Evolutionary conservation across 2,888 invertebrate species (phyloP).

Genomic region (Nemotelus nigrinus): DNA sequence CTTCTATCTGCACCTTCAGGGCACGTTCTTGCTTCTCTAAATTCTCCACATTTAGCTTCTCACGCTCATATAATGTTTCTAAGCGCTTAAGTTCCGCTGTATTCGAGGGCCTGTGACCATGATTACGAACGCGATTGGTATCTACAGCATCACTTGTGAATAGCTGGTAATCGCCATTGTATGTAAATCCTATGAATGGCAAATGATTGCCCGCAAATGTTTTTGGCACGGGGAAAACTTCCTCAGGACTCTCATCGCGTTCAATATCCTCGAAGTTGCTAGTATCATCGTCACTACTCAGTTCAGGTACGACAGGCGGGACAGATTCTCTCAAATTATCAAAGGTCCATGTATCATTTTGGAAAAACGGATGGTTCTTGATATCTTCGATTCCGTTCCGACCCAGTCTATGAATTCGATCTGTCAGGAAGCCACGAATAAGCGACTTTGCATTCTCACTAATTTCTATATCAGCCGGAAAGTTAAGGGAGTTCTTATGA

Average conservation of each 20-base stretch:
- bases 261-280: constrained; percentile 98
- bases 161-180: constrained; percentile 90
- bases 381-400: constrained; percentile 94
- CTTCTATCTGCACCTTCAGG: constrained; percentile 80
- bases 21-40: constrained; percentile 80
- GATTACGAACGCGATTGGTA: constrained; percentile 67
- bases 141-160: constrained; percentile 75
- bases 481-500: constrained; percentile 93
- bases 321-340: constrained; percentile 92
- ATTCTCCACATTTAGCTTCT: constrained; percentile 76
- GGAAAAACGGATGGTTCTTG: constrained; percentile 92
- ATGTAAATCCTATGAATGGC: constrained; percentile 98
- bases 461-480: constrained; percentile 95
- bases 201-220: constrained; percentile 98
- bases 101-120: constrained; percentile 64
- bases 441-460: constrained; percentile 87
- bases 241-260: constrained; percentile 90
- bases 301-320: constrained; percentile 96
- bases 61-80: constrained; percentile 79
- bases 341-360: constrained; percentile 98
- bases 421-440: constrained; percentile 93
- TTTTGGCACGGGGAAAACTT: constrained; percentile 95
- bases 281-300: constrained; percentile 96
- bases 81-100: constrained; percentile 76
- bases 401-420: constrained; percentile 88